These are phyloP conservation scores for Spodoptera frugiperda DNA, from an alignment of 1,140 invertebrate species.

Conservation along the genomic window DNA sequence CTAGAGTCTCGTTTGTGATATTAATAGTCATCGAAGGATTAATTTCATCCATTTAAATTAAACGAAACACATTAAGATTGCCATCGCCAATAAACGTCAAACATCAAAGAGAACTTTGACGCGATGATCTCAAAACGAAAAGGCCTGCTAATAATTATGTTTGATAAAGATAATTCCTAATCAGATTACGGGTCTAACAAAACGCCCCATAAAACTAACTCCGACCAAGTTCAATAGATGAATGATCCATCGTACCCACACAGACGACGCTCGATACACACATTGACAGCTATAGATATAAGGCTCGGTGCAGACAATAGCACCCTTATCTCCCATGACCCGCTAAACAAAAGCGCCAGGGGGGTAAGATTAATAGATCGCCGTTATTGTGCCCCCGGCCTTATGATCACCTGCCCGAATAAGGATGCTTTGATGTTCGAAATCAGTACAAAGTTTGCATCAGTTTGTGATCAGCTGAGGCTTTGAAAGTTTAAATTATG, in stretches of 20 bases:
- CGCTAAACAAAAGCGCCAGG: constrained; percentile 33
- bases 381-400: constrained; percentile 23
- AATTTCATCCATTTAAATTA: too few relatives aligned
- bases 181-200: too few relatives aligned
- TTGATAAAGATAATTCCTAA: too few relatives aligned
- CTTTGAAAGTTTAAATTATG: too few relatives aligned
- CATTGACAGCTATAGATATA: constrained; percentile 30
- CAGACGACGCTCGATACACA: constrained; percentile 11
- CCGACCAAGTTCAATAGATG: constrained; percentile 5
- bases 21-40: too few relatives aligned
- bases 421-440: constrained; percentile 15
- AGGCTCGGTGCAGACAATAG: constrained; percentile 31
- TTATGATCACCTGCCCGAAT: constrained; percentile 38
- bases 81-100: too few relatives aligned
- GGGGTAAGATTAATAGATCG: constrained; percentile 39
- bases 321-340: constrained; percentile 44
- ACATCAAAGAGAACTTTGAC: too few relatives aligned
- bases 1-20: too few relatives aligned
- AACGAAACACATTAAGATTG: too few relatives aligned
- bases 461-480: constrained; percentile 8
- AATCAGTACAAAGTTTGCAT: constrained; percentile 16
- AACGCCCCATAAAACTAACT: not conserved
- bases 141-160: too few relatives aligned
- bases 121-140: too few relatives aligned
- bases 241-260: constrained; percentile 22